phyloP scores from a whole-genome alignment of 1,140 invertebrate genomes.

The Sycophila sp. region DNA sequence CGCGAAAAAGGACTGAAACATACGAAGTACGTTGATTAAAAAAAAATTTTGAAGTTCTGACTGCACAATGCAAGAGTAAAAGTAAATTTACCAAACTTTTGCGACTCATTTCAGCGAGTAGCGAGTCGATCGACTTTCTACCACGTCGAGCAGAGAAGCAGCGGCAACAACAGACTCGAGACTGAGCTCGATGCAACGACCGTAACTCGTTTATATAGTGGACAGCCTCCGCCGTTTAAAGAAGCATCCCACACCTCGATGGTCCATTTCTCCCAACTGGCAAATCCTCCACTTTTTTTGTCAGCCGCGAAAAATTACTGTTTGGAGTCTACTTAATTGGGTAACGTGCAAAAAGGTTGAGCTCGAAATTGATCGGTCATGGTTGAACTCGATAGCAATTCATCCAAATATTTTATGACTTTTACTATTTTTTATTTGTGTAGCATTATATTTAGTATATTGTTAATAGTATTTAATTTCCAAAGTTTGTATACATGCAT shows the following conservation, averaged over 20 bases:
- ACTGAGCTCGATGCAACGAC: neutral
- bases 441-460: neutral
- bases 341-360: neutral
- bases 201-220: constrained; percentile 1
- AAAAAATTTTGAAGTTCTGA: too few species aligned
- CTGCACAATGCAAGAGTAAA: too few species aligned
- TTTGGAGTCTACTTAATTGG: neutral
- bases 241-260: neutral
- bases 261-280: neutral
- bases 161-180: constrained; percentile 9
- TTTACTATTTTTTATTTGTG: neutral
- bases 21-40: too few species aligned
- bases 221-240: neutral
- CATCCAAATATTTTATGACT: neutral
- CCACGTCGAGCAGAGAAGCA: too few species aligned
- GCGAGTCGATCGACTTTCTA: constrained; percentile 8
- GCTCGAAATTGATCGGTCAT: neutral
- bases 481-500: neutral
- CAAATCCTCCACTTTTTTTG: neutral
- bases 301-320: neutral
- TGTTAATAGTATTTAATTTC: neutral
- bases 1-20: constrained; percentile 39
- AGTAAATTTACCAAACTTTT: constrained; percentile 41
- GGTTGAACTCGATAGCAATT: neutral
- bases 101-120: constrained; percentile 34